Evolutionary conservation across 2,888 invertebrate species (phyloP), one percentile per base, ranked within the genome.

Genomic region (Sphinx pinastri): DNA sequence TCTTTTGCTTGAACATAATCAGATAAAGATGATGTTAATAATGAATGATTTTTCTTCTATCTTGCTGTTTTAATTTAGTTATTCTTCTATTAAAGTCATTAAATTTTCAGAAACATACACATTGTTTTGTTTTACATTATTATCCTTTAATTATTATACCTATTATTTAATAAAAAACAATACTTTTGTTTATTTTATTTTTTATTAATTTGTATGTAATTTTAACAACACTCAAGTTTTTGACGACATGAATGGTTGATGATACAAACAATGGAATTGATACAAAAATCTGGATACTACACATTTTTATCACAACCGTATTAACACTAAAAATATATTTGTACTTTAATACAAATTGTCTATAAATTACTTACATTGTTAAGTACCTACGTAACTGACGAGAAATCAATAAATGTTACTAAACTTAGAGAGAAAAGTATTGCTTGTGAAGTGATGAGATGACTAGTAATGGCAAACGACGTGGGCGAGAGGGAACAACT

Each of bases 21-120:
- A 85, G 88, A 90, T 87, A 84, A 89, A 91, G 87, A 91, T 89
- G 88, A 91, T 93, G 91, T 92, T 93, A 90, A 87, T 87, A 84
- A 90, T 92, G 88, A 90, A 89, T 89, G 84, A 86, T 90, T 92
- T 91, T 92, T 89, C 90, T 92, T 93, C 88, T 90, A 92, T 92
- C 90, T 93, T 92, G 92, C 94, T 94, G 93, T 94, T 93, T 94
- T 93, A 93, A 93, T 93, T 94, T 93, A 93, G 93, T 94, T 93
- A 93, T 91, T 90, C 92, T 93, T 93, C 90, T 93, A 93, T 93
- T 93, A 93, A 94, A 94, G 94, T 94, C 94, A 94, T 93, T 93
- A 94, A 93, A 94, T 93, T 94, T 93, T 93, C 93, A 93, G 90
- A 93, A 93, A 91, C 85, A 86, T 89, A 86, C 76, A 74, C 72